These are phyloP conservation scores for Thysanoteuthis rhombus DNA, from an alignment of 2,888 invertebrate genomes.

Conservation along the genomic window DNA sequence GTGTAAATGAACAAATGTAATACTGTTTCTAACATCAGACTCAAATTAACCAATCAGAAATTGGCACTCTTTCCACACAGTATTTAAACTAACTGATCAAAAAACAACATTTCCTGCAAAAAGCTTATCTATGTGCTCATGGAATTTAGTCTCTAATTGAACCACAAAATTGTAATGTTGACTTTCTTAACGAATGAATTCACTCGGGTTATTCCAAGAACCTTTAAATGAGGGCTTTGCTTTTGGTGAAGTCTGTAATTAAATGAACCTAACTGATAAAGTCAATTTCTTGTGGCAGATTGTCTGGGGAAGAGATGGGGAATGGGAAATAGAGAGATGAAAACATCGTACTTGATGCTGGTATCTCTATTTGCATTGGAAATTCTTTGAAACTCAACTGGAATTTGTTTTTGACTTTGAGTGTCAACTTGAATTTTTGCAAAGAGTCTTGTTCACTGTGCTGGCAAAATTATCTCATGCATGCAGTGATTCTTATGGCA, in stretches of 20 bases:
- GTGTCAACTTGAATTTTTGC: background rate
- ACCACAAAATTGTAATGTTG: background rate
- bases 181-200: background rate
- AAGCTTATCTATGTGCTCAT: background rate
- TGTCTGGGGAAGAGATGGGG: no score
- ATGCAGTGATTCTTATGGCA: no score
- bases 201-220: background rate
- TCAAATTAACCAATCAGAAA: background rate
- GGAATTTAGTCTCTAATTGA: background rate
- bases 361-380: background rate
- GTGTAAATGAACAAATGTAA: background rate
- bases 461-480: no score
- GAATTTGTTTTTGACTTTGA: background rate
- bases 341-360: background rate
- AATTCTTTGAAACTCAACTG: background rate
- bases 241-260: background rate
- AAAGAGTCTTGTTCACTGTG: background rate
- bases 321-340: no score
- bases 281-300: background rate
- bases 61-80: background rate
- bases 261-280: background rate
- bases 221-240: background rate
- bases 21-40: background rate
- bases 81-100: no score
- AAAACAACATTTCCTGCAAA: no score